phyloP scores from a whole-genome alignment of 64 coral and sea anemone species.

The Dendronephthya gigantea region DNA sequence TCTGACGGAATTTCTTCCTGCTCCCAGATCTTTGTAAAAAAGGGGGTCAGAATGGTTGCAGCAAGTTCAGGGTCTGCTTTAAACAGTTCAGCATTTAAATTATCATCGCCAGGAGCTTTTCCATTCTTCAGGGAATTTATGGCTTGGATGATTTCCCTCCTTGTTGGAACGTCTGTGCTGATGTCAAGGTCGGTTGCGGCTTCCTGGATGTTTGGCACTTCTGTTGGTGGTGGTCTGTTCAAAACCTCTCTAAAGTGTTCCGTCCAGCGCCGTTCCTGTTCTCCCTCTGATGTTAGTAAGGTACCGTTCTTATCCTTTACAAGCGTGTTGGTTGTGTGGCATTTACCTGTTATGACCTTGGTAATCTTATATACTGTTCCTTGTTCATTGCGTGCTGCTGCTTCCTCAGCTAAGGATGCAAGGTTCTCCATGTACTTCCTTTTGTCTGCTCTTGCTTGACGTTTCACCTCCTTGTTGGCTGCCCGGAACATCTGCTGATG shows the following conservation, averaged over 20 bases:
- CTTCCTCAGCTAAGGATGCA: constrained; percentile 20
- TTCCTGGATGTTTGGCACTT: not conserved
- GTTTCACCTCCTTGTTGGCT: not conserved
- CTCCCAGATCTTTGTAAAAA: not conserved
- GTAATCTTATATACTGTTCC: not conserved
- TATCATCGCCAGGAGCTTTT: not conserved
- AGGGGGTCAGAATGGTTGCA: not conserved
- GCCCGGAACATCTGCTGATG: not conserved
- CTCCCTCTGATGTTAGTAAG: not conserved
- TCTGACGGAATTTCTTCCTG: not conserved
- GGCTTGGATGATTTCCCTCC: not conserved
- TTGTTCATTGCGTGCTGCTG: constrained; percentile 3
- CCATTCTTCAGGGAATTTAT: not conserved
- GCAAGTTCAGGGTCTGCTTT: not conserved
- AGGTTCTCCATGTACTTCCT: constrained; percentile 7
- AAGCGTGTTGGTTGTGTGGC: not conserved
- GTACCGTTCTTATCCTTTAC: constrained; percentile 13
- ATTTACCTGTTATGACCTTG: not conserved
- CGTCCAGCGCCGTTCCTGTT: not conserved
- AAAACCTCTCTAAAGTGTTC: constrained; percentile 6
- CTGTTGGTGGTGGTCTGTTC: not conserved
- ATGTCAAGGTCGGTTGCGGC: not conserved
- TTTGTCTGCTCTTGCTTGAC: constrained; percentile 12
- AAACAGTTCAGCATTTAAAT: not conserved
- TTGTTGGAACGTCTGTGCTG: not conserved